A percentile compares a stretch with the other conserved stretches of the same genome.
Evolutionary conservation across 2,797 vertebrate species (phyloP).

Genomic region (Falco columbarius): DNA sequence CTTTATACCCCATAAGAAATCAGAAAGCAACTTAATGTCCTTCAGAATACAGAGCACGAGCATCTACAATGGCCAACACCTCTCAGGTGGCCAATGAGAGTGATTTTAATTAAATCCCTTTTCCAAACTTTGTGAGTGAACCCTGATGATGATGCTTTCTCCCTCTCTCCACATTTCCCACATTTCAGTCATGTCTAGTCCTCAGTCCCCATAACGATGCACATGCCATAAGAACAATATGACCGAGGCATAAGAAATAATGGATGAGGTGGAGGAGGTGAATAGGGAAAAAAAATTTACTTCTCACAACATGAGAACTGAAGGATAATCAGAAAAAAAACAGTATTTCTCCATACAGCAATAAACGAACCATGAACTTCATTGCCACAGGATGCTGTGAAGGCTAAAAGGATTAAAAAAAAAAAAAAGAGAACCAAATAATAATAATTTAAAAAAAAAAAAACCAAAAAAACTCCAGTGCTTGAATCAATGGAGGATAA

Average conservation of each 20-base stretch:
- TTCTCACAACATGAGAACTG: not conserved
- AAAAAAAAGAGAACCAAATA: not conserved
- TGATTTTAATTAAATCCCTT: not conserved
- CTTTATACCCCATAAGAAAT: not conserved
- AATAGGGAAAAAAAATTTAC: not conserved
- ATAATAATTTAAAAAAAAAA: no score
- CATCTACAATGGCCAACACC: not conserved
- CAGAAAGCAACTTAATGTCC: not conserved
- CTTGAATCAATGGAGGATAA: not conserved
- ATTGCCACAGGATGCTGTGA: not conserved
- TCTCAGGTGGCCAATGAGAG: not conserved
- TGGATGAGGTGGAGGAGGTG: not conserved
- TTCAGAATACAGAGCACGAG: not conserved
- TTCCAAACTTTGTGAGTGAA: not conserved
- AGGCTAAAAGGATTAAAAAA: not conserved
- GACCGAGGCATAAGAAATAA: not conserved
- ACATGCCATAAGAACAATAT: not conserved
- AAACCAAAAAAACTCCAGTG: not conserved
- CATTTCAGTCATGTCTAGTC: not conserved
- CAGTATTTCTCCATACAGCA: not conserved
- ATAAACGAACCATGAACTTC: not conserved
- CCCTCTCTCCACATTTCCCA: not conserved
- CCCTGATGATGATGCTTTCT: not conserved
- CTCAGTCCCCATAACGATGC: not conserved
- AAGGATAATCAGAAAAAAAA: not conserved